These are phyloP conservation scores for Dermatemys mawii DNA, from an alignment of 2,113 vertebrate species.

Conservation along the genomic window DNA sequence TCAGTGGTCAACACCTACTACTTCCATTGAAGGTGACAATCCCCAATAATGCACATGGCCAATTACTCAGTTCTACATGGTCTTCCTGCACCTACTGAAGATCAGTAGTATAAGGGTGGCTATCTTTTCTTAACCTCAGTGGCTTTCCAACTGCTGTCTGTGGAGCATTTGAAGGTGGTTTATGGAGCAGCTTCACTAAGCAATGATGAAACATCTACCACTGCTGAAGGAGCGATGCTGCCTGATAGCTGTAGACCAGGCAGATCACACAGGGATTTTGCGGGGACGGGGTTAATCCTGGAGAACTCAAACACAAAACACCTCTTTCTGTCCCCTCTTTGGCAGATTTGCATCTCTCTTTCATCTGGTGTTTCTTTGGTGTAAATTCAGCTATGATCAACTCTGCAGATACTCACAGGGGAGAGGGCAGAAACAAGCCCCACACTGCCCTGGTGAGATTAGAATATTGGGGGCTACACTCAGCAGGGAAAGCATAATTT, in stretches of 20 bases:
- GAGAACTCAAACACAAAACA: conserved; percentile 25
- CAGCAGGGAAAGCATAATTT: neutral
- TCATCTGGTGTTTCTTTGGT: conserved; percentile 32
- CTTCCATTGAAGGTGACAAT: neutral
- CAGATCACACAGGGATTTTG: neutral
- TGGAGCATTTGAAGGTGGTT: conserved; percentile 62
- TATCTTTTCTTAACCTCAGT: neutral
- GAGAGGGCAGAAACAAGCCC: neutral
- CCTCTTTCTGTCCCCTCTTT: conserved; percentile 9
- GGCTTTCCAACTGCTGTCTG: conserved; percentile 47
- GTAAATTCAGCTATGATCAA: neutral
- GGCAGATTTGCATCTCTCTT: conserved; percentile 35
- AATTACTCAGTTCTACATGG: neutral
- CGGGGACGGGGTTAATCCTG: conserved; percentile 4
- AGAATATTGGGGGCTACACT: too few species aligned
- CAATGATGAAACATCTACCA: conserved; percentile 58
- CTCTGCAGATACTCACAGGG: neutral
- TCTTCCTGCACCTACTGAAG: conserved; percentile 12
- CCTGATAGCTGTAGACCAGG: neutral
- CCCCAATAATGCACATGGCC: neutral
- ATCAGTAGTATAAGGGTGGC: conserved; percentile 27
- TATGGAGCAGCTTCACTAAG: conserved; percentile 52
- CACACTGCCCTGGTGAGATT: neutral
- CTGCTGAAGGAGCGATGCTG: neutral
- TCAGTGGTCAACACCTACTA: neutral